A percentile compares a stretch with the other conserved stretches of the same genome.
These are phyloP conservation scores for Cairina moschata DNA, from an alignment of 2,113 vertebrate genomes.

Conservation along the genomic window DNA sequence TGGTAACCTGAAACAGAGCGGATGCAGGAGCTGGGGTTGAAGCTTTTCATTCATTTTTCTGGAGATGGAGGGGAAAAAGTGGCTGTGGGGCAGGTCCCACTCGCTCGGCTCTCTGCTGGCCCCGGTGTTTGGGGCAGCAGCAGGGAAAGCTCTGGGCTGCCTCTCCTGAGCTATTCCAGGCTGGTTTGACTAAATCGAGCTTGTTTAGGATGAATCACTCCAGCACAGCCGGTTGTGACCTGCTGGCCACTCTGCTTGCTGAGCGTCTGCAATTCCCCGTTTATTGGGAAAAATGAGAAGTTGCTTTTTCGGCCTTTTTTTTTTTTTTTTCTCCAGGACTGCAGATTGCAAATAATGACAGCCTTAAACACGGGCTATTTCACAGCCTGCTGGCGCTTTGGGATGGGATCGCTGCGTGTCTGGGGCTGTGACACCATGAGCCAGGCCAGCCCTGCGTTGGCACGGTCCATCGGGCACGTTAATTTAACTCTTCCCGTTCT, in stretches of 20 bases:
- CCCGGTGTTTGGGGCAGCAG: background rate
- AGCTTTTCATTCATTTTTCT: background rate
- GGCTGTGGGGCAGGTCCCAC: background rate
- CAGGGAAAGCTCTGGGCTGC: background rate
- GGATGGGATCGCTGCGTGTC: background rate
- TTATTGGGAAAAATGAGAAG: background rate
- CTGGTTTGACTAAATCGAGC: background rate
- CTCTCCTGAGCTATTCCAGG: background rate
- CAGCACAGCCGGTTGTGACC: conserved; percentile 31
- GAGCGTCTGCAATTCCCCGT: conserved; percentile 10
- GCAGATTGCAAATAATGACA: conserved; percentile 5
- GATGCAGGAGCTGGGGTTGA: background rate
- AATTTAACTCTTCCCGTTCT: background rate
- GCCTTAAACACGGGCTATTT: conserved; percentile 22
- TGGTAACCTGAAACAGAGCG: background rate
- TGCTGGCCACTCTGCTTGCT: background rate
- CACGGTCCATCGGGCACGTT: background rate
- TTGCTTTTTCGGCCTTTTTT: conserved; percentile 36
- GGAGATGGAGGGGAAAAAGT: background rate
- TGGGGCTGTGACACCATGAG: background rate
- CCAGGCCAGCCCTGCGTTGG: background rate
- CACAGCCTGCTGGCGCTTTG: background rate
- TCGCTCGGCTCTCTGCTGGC: accelerated
- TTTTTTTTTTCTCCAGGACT: background rate
- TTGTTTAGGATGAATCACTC: conserved; percentile 27